phyloP scores from a whole-genome alignment of 2,113 vertebrate genomes.

The Datnioides undecimradiatus region DNA sequence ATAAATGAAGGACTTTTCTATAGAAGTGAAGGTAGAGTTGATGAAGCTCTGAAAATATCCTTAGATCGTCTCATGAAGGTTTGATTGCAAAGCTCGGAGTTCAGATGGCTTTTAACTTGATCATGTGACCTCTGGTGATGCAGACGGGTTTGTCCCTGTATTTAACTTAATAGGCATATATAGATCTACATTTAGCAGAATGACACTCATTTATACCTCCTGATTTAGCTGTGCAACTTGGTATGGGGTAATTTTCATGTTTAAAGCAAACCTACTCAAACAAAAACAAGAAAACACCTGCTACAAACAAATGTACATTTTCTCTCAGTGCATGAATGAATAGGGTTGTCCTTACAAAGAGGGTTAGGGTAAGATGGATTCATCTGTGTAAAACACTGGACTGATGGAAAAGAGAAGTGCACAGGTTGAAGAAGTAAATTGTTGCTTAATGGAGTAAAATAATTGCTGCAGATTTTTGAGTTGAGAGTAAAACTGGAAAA shows the following conservation, averaged over 20 bases:
- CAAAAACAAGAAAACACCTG: neutral
- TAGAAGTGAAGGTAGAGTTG: neutral
- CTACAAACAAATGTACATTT: neutral
- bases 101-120: neutral
- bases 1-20: constrained; percentile 22
- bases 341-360: neutral
- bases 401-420: neutral
- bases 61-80: neutral
- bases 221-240: neutral
- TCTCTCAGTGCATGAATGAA: neutral
- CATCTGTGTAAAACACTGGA: constrained; percentile 33
- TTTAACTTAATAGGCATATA: constrained; percentile 1
- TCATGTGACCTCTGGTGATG: neutral
- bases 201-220: neutral
- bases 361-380: neutral
- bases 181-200: neutral
- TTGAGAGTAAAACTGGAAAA: constrained; percentile 46
- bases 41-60: neutral
- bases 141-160: neutral
- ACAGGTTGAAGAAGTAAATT: neutral
- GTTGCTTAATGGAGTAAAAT: neutral
- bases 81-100: neutral
- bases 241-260: too few relatives aligned
- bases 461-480: neutral
- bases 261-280: too few relatives aligned